phyloP scores from a whole-genome alignment of 2,888 invertebrate genomes.

The Fragum fragum region DNA sequence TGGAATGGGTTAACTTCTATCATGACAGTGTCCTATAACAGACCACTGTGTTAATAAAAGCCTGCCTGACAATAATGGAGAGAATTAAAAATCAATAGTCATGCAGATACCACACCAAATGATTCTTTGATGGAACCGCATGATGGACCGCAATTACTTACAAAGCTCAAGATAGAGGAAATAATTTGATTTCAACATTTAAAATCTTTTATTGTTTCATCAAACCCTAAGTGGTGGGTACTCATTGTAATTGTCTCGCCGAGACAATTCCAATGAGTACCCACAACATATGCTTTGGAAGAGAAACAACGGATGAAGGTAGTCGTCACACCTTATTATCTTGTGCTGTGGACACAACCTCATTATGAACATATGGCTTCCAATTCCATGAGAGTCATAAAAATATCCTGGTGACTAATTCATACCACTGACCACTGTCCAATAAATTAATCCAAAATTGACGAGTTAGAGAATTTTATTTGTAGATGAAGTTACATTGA shows the following conservation, averaged over 20 bases:
- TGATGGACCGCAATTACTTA: not conserved
- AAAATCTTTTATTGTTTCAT: not conserved
- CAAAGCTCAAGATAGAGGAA: not conserved
- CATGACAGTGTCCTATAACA: not conserved
- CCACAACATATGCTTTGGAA: not conserved
- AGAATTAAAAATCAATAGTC: slow-evolving; percentile 3
- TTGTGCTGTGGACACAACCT: not conserved
- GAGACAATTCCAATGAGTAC: slow-evolving; percentile 11
- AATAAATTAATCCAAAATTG: too few species aligned
- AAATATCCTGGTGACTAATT: not conserved
- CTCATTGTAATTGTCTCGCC: not conserved
- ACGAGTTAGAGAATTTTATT: too few species aligned
- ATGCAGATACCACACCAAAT: not conserved
- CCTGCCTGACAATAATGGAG: not conserved
- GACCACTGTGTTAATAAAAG: not conserved
- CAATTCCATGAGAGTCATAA: not conserved
- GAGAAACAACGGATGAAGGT: not conserved
- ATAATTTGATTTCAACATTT: not conserved
- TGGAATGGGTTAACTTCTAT: not conserved
- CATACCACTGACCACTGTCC: not conserved
- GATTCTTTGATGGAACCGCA: not conserved
- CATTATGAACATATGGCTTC: not conserved
- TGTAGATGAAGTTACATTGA: too few species aligned
- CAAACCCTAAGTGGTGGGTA: not conserved
- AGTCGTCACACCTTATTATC: not conserved